Base-by-base conservation (phyloP, 2,797 vertebrate species). In the Rhyacichthys aspro region DNA sequence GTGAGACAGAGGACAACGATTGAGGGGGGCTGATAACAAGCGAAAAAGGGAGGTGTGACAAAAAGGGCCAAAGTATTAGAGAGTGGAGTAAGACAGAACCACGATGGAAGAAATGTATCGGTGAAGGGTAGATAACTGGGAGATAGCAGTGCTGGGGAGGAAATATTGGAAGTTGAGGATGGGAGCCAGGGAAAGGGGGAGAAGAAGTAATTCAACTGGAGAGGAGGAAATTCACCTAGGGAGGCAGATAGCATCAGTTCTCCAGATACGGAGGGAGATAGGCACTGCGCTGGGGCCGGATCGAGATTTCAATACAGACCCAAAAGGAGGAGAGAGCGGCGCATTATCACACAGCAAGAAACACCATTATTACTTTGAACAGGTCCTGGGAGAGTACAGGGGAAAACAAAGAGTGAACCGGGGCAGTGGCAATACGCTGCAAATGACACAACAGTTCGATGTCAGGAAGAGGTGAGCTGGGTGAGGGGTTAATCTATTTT, bases 291-390 rank as follows among this genome's bases (percentile, higher is more conserved):
- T 70, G 85, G 75, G 85, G 84, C 76, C 60, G 74, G 71, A 84
- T 84, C 72, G 44, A 86, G 81, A 78, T 88, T 85, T 80, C 79
- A 85, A 81, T 75, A 78, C 70, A 69, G 60, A 64, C 74, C 74
- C 59, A 43, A 88, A 74, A 82, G 85, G 74, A 88, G 68, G 66
- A 53, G 74, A n/a, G 73, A 74, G 76, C 43, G 33, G n/a, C 36
- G 37, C 77, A 84, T 85, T 84, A 87, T 85, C 83, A 67, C 81
- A 67, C 71, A 47, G 74, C 59, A 53, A 84, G 78, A 72, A 85
- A 84, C 77, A 83, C 85, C 81, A 86, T 86, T 86, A 88, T 85
- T 87, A 82, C 81, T 81, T 75, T 78, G 43, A 62, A 82, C 79
- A 76, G 69, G 39, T 71, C 66, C 72, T 38, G 69, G 62, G 78